Evolutionary conservation across 2,888 invertebrate species (phyloP), one percentile per base, ranked within the genome.

Genomic region (Siphlonurus alternatus): DNA sequence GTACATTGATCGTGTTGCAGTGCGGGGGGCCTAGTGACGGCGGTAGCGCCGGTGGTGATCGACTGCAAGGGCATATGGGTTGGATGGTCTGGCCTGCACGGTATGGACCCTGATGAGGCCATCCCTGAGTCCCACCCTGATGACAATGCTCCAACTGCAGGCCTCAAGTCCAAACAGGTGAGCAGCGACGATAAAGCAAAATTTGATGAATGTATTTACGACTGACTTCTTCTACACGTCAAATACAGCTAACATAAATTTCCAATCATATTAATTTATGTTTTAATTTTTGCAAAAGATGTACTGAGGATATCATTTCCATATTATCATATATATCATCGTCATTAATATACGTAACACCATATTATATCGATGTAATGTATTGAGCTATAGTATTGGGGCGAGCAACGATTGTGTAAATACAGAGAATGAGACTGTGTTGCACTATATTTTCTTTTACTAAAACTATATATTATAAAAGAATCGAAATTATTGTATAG

Each of bases 1-100:
- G n/a, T n/a, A n/a, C n/a, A n/a, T n/a, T n/a, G n/a, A n/a, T n/a
- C n/a, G n/a, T 66, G 60, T 76, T 77, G 53, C 74, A 93, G 93
- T 75, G 93, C 93, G 73, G 93, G 93, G 65, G 93, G 93, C 64
- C 79, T 93, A 69, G 93, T 93, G 22, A 93, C 92, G 5, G 93
- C 93, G 0, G 92, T 93, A 7, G 92, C 92, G 23, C 93, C 93
- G 0, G 91, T 93, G 10, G 92, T 93, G 3, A 88, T 92, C 68
- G 85, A 87, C 67, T 86, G 91, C 63, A 82, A 83, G 69, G 93
- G 93, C 59, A 80, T 91, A 65, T 93, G 93, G 93, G 90, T 93
- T 53, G 93, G 93, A 69, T 93, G 93, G 93, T 87, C 93, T 0
- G 93, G 93, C 15, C 83, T 92, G 68, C 89, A 92, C 73, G 79